A percentile compares a stretch with the other conserved stretches of the same genome.
These are phyloP conservation scores for Panagrolaimus sp. DNA, from an alignment of 1,140 invertebrate genomes.

Conservation along the genomic window DNA sequence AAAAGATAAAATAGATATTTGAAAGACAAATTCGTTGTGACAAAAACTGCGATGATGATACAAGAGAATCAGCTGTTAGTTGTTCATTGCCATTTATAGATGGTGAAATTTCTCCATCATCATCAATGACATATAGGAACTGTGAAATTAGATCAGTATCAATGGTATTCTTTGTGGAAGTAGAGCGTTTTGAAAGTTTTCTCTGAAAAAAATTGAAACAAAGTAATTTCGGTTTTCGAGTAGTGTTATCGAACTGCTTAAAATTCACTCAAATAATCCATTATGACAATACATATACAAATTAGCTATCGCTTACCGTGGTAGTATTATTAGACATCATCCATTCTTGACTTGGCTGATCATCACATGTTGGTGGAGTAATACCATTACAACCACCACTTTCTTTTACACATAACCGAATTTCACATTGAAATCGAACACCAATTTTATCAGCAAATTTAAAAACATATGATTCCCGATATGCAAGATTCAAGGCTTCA, in stretches of 20 bases:
- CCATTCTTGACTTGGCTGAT: slow-evolving; percentile 1
- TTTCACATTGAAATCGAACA: slow-evolving; percentile 56
- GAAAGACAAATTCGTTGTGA: slow-evolving; percentile 5
- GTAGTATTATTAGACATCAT: slow-evolving; percentile 16
- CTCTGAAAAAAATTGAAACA: not conserved
- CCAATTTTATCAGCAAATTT: slow-evolving; percentile 56
- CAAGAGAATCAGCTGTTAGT: not conserved
- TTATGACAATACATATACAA: not conserved
- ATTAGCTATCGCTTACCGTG: no score
- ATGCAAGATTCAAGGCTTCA: slow-evolving; percentile 56
- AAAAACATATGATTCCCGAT: slow-evolving; percentile 54
- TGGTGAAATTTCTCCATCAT: slow-evolving; percentile 14
- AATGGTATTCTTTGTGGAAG: not conserved
- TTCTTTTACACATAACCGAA: slow-evolving; percentile 52
- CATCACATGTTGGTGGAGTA: slow-evolving; percentile 47
- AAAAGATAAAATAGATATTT: not conserved
- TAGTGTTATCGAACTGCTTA: not conserved
- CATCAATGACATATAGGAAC: slow-evolving; percentile 54
- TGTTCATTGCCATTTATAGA: not conserved
- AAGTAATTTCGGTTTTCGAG: not conserved
- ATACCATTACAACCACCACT: slow-evolving; percentile 56
- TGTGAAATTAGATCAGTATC: slow-evolving; percentile 51
- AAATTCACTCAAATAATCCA: not conserved
- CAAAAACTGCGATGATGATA: no score
- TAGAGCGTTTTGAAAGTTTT: not conserved